A percentile compares a stretch with the other conserved stretches of the same genome.
Evolutionary conservation across 2,888 invertebrate species (phyloP).

Genomic region (Digitonthophagus gazella): DNA sequence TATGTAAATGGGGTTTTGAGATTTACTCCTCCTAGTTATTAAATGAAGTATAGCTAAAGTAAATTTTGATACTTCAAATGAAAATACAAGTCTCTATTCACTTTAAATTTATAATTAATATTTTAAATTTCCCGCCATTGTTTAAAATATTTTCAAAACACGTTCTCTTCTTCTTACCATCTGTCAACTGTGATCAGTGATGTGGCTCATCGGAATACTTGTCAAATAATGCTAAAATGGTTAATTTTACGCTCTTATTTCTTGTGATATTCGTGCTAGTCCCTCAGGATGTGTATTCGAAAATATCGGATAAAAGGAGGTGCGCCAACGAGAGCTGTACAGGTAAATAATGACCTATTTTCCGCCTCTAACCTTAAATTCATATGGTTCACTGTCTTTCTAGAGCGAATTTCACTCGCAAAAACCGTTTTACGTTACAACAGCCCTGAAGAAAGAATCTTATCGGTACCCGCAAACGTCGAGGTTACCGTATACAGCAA

Average conservation of each 20-base stretch:
- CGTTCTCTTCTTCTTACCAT: conserved; percentile 18
- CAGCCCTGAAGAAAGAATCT: conserved; percentile 56
- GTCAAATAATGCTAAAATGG: conserved; percentile 49
- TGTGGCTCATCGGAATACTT: conserved; percentile 38
- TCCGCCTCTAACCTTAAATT: conserved; percentile 1
- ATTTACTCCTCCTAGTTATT: too few species aligned
- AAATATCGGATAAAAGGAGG: conserved; percentile 65
- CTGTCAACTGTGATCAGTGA: conserved; percentile 39
- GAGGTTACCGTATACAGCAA: conserved; percentile 68
- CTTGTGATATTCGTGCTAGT: conserved; percentile 46
- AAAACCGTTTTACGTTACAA: conserved; percentile 59
- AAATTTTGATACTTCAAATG: background rate
- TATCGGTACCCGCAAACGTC: conserved; percentile 61
- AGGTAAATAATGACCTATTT: conserved; percentile 53
- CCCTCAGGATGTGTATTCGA: conserved; percentile 43
- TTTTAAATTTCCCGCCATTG: conserved; percentile 20
- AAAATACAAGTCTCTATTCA: background rate
- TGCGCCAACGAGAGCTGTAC: conserved; percentile 71
- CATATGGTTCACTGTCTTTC: conserved; percentile 28
- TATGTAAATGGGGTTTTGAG: too few species aligned
- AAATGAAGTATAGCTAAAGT: too few species aligned
- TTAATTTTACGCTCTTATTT: conserved; percentile 46
- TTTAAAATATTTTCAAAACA: conserved; percentile 18
- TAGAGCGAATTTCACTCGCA: conserved; percentile 64
- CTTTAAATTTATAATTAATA: background rate